phyloP scores from a whole-genome alignment of 1,140 invertebrate species.

The Drosophila saltans region DNA sequence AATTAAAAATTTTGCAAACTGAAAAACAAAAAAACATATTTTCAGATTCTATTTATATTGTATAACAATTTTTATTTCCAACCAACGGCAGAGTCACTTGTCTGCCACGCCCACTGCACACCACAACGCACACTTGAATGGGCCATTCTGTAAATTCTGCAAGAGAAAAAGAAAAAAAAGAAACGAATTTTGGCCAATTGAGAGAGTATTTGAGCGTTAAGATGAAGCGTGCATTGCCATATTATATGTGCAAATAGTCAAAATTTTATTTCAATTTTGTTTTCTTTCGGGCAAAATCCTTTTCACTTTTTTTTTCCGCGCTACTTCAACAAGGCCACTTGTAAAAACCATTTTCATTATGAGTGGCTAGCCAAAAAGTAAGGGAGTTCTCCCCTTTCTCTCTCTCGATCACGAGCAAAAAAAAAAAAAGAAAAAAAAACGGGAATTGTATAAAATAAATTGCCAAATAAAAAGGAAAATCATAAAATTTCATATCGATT shows the following conservation, averaged over 20 bases:
- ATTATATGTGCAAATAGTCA: constrained; percentile 76
- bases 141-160: not conserved
- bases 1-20: constrained; percentile 63
- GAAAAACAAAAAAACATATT: constrained; percentile 48
- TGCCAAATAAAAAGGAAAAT: constrained; percentile 53
- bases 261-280: constrained; percentile 73
- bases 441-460: constrained; percentile 44
- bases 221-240: constrained; percentile 46
- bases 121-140: constrained; percentile 39
- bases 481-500: constrained; percentile 68
- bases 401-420: too few relatives aligned
- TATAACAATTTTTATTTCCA: constrained; percentile 78
- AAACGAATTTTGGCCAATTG: constrained; percentile 76
- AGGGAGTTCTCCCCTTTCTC: not conserved
- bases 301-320: constrained; percentile 33
- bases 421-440: constrained; percentile 14
- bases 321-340: constrained; percentile 58
- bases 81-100: constrained; percentile 50
- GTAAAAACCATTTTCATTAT: constrained; percentile 77
- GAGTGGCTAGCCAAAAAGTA: constrained; percentile 51
- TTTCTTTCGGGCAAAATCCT: constrained; percentile 49
- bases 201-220: constrained; percentile 80
- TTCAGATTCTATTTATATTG: constrained; percentile 76
- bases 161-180: constrained; percentile 24
- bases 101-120: constrained; percentile 42